These are phyloP conservation scores for Thunnus albacares DNA, from an alignment of 2,797 vertebrate genomes.

Conservation along the genomic window DNA sequence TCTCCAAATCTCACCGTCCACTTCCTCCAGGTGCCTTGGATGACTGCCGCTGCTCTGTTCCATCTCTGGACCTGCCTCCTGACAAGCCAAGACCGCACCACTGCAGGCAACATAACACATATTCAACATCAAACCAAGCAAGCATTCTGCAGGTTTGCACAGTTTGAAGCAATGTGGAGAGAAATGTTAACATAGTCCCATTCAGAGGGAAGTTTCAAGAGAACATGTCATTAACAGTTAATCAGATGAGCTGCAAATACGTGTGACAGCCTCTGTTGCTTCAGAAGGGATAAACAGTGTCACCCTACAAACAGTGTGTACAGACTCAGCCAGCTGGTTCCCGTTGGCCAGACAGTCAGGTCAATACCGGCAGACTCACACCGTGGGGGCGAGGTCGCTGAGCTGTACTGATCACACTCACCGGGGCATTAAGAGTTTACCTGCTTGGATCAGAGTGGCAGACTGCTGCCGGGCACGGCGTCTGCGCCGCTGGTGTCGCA, in stretches of 20 bases:
- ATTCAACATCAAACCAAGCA: constrained; percentile 3
- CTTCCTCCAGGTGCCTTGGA: constrained; percentile 89
- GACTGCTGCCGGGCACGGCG: constrained; percentile 75
- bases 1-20: constrained; percentile 89
- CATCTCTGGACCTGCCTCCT: constrained; percentile 86
- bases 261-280: constrained; percentile 3
- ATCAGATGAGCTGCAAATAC: constrained; percentile 25
- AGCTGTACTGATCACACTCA: constrained; percentile 7
- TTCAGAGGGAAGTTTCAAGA: constrained; percentile 8
- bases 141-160: not conserved
- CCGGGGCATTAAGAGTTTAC: constrained; percentile 79
- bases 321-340: constrained; percentile 60
- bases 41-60: constrained; percentile 85
- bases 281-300: constrained; percentile 22
- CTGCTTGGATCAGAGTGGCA: constrained; percentile 93
- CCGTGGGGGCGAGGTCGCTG: constrained; percentile 19
- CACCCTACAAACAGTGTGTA: constrained; percentile 20
- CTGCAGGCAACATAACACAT: constrained; percentile 76
- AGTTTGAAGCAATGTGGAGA: not conserved
- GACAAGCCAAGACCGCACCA: constrained; percentile 90
- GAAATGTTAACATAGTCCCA: not conserved
- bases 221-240: constrained; percentile 38
- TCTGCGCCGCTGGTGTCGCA: constrained; percentile 80
- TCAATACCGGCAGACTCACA: constrained; percentile 38
- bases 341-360: constrained; percentile 44